Evolutionary conservation across 2,888 invertebrate genomes (phyloP).

Genomic region (Coenonympha glycerion): DNA sequence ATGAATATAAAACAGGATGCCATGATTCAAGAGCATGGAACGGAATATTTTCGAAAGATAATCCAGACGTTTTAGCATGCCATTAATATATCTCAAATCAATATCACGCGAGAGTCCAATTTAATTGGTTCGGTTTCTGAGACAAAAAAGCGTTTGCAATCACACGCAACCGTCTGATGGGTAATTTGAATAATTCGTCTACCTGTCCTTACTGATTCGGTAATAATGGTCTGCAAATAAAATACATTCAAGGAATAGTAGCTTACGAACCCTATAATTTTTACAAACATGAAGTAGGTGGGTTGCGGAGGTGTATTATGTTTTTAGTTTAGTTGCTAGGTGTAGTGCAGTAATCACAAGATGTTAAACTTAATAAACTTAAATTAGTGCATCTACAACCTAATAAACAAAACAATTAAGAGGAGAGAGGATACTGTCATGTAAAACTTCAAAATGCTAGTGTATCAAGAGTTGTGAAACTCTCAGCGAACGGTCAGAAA

Average conservation of each 20-base stretch:
- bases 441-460: not conserved
- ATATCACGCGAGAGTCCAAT: slow-evolving; percentile 62
- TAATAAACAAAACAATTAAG: too few species aligned
- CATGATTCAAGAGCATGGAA: slow-evolving; percentile 20
- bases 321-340: not conserved
- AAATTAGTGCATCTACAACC: too few species aligned
- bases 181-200: slow-evolving; percentile 65
- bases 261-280: not conserved
- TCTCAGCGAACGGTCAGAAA: slow-evolving; percentile 39
- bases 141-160: slow-evolving; percentile 65
- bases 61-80: slow-evolving; percentile 25
- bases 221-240: slow-evolving; percentile 43
- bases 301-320: not conserved
- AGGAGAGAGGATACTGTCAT: too few species aligned
- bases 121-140: slow-evolving; percentile 57
- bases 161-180: slow-evolving; percentile 52
- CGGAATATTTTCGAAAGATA: slow-evolving; percentile 29
- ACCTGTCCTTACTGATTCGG: slow-evolving; percentile 52
- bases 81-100: slow-evolving; percentile 38
- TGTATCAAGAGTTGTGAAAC: slow-evolving; percentile 45
- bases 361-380: too few species aligned
- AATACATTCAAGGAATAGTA: slow-evolving; percentile 2
- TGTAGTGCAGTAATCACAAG: not conserved
- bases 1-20: not conserved
- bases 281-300: not conserved